Evolutionary conservation across 2,888 invertebrate genomes (phyloP).

Genomic region (Dryocosmus kuriphilus): DNA sequence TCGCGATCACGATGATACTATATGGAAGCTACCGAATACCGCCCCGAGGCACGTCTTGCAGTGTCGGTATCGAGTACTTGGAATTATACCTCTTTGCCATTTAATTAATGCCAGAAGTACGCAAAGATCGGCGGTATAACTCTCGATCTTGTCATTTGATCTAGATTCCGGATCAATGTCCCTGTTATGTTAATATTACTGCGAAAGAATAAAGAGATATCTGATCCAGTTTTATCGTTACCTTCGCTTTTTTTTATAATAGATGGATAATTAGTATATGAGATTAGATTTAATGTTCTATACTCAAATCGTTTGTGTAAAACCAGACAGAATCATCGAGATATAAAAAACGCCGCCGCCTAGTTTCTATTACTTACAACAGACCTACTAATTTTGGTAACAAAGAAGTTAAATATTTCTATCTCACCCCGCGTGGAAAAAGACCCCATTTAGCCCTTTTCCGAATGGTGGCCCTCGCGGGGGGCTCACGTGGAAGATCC

Average conservation of each 20-base stretch:
- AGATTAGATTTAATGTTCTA: background rate
- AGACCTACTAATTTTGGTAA: no score
- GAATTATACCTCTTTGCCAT: constrained; percentile 4
- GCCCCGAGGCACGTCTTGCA: background rate
- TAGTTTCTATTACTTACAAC: no score
- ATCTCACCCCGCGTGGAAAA: no score
- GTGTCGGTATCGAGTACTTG: background rate
- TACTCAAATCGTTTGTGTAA: background rate
- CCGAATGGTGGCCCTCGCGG: no score
- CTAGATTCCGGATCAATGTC: constrained; percentile 35
- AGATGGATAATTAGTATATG: background rate
- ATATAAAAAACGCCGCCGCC: no score
- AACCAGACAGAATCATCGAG: background rate
- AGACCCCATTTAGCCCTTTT: no score
- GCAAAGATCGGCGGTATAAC: constrained; percentile 17
- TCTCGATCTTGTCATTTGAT: constrained; percentile 35
- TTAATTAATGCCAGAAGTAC: constrained; percentile 3
- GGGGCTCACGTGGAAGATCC: no score
- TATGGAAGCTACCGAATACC: constrained; percentile 18
- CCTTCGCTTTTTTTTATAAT: constrained; percentile 17
- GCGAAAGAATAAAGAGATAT: background rate
- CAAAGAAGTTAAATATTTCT: no score
- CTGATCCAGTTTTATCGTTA: constrained; percentile 12
- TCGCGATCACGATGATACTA: constrained; percentile 13
- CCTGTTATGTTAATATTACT: constrained; percentile 23